Percentiles rank a stretch among this genome's conserved stretches.
phyloP scores from a whole-genome alignment of 2,113 vertebrate genomes.

The Marmota flaviventris region DNA sequence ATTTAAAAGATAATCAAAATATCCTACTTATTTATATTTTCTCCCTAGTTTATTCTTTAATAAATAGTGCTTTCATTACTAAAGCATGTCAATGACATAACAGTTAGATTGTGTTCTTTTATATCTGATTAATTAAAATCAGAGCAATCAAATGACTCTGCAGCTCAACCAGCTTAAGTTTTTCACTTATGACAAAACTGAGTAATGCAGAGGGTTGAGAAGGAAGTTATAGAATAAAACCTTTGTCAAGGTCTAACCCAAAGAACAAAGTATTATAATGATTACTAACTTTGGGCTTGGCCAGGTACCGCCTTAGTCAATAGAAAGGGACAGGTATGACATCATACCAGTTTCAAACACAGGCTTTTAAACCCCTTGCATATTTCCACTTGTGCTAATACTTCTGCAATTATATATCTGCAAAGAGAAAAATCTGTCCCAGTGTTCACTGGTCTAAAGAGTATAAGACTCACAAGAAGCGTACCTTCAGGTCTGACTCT shows the following conservation, averaged over 20 bases:
- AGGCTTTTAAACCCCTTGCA: neutral
- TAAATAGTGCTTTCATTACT: neutral
- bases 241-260: neutral
- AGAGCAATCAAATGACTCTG: neutral
- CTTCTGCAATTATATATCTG: no score
- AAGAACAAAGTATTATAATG: neutral
- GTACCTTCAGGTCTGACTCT: neutral
- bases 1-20: neutral
- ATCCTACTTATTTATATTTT: neutral
- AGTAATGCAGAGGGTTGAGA: neutral
- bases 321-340: neutral
- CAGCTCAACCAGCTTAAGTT: neutral
- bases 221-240: neutral
- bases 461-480: neutral
- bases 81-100: neutral
- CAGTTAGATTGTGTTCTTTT: neutral
- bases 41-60: neutral
- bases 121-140: neutral
- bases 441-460: neutral
- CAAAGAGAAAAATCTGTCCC: neutral
- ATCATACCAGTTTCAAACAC: fast-evolving
- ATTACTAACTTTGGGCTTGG: neutral
- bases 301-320: neutral
- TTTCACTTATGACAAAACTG: neutral
- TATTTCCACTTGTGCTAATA: neutral